Evolutionary conservation across 2,888 invertebrate genomes (phyloP).

Genomic region (Cerceris rybyensis): DNA sequence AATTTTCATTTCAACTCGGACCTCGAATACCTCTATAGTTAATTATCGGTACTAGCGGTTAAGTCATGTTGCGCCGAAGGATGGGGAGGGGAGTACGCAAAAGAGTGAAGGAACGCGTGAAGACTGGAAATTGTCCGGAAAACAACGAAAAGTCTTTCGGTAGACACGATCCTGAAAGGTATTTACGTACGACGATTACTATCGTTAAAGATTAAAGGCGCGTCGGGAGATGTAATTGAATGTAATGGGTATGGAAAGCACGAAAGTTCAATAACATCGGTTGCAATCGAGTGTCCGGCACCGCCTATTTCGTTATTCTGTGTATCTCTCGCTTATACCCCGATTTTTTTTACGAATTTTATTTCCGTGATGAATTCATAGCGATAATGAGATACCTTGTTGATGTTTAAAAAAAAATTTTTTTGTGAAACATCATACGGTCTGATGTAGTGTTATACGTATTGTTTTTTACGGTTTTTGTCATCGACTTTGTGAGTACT

Average conservation of each 20-base stretch:
- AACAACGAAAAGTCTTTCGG: slow-evolving; percentile 13
- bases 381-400: neutral
- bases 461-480: too few relatives aligned
- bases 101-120: slow-evolving; percentile 57
- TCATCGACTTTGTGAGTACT: too few relatives aligned
- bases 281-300: slow-evolving; percentile 64
- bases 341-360: slow-evolving; percentile 15
- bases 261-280: slow-evolving; percentile 1
- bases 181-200: slow-evolving; percentile 32
- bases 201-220: neutral
- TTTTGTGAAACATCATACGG: too few relatives aligned
- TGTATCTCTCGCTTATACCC: slow-evolving; percentile 34
- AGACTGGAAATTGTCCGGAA: slow-evolving; percentile 33
- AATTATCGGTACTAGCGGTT: slow-evolving; percentile 45
- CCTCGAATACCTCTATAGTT: slow-evolving; percentile 24
- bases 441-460: too few relatives aligned
- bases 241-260: neutral
- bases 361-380: neutral
- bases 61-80: too few relatives aligned
- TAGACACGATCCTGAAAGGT: slow-evolving; percentile 35
- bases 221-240: too few relatives aligned
- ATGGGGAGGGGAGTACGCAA: slow-evolving; percentile 15
- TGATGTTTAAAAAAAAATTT: too few relatives aligned
- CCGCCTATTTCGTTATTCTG: slow-evolving; percentile 77
- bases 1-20: neutral